These are phyloP conservation scores for Dicentrarchus labrax DNA, from an alignment of 2,113 vertebrate species.

Conservation along the genomic window DNA sequence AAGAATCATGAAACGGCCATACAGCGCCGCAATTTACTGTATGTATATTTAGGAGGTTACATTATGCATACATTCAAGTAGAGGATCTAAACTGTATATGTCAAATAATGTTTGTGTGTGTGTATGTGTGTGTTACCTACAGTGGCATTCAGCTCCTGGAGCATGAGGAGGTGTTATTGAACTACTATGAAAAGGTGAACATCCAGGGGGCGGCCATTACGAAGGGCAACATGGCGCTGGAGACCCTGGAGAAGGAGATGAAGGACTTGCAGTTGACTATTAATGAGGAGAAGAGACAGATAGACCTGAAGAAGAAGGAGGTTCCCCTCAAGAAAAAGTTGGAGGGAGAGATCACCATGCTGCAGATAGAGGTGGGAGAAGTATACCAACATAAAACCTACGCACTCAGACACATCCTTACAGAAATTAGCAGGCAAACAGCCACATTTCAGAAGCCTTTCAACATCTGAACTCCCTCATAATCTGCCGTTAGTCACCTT, in stretches of 20 bases:
- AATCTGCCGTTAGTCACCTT: background rate
- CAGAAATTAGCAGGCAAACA: background rate
- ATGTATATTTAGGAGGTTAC: background rate
- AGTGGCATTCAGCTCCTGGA: slow-evolving; percentile 91
- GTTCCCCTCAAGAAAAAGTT: slow-evolving; percentile 81
- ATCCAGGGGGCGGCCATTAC: slow-evolving; percentile 85
- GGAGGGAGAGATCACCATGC: slow-evolving; percentile 82
- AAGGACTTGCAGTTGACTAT: slow-evolving; percentile 84
- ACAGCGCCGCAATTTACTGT: slow-evolving; percentile 88
- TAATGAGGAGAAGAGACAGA: slow-evolving; percentile 87
- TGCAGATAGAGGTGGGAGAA: slow-evolving; percentile 89
- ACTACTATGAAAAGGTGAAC: slow-evolving; percentile 89
- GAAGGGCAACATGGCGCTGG: slow-evolving; percentile 83
- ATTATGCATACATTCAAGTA: background rate
- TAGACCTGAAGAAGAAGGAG: slow-evolving; percentile 78
- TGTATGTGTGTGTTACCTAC: slow-evolving; percentile 10
- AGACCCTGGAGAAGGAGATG: slow-evolving; percentile 88
- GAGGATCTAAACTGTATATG: background rate
- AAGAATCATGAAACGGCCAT: slow-evolving; percentile 83
- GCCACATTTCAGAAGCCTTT: background rate
- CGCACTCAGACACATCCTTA: background rate
- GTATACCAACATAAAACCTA: slow-evolving; percentile 1
- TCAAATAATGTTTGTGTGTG: background rate
- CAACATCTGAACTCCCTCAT: background rate
- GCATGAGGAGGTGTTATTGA: slow-evolving; percentile 90